Evolutionary conservation across 2,888 invertebrate genomes (phyloP).

Genomic region (Athetis lepigone): DNA sequence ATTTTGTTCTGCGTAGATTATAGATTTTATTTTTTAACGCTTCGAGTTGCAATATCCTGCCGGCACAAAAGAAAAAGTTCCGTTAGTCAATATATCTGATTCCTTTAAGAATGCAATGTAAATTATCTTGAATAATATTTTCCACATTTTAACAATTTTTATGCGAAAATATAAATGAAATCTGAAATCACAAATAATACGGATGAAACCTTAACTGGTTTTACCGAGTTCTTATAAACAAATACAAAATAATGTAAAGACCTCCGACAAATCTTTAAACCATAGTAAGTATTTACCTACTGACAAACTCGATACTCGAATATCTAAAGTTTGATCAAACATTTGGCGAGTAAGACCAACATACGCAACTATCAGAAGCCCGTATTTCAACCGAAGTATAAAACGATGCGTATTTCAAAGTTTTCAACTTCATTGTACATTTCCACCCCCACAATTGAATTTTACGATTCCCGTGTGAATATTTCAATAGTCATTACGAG

Average conservation of each 20-base stretch:
- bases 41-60: conserved; percentile 30
- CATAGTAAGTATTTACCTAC: neutral
- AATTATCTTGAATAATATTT: neutral
- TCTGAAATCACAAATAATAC: neutral
- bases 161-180: neutral
- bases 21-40: conserved; percentile 49
- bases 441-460: conserved; percentile 75
- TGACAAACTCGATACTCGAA: neutral
- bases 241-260: neutral
- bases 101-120: neutral
- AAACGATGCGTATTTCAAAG: conserved; percentile 69
- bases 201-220: neutral
- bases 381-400: conserved; percentile 65
- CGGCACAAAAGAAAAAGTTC: conserved; percentile 2
- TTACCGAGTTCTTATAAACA: neutral
- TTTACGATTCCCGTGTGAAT: conserved; percentile 73
- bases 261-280: neutral
- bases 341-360: conserved; percentile 51
- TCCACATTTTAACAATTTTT: neutral
- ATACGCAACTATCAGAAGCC: conserved; percentile 62
- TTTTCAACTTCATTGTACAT: conserved; percentile 68
- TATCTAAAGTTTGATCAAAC: conserved; percentile 51
- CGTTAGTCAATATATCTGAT: neutral
- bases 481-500: conserved; percentile 65
- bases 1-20: conserved; percentile 43